These are phyloP conservation scores for Globodera rostochiensis DNA, from an alignment of 1,140 invertebrate genomes.

Conservation along the genomic window DNA sequence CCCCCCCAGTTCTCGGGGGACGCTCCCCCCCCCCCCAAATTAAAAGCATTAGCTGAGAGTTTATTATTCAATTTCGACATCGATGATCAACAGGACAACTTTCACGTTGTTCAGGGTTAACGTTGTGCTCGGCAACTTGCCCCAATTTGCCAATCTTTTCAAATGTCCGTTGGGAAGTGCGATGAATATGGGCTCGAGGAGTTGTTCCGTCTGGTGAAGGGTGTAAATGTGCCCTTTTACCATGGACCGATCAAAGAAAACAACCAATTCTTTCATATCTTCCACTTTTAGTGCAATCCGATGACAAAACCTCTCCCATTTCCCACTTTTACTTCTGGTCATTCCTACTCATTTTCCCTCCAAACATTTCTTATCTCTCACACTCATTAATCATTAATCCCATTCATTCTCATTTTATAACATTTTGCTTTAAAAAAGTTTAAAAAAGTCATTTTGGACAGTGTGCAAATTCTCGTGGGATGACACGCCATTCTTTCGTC, in stretches of 20 bases:
- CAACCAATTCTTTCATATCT: no score
- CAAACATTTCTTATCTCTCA: neutral
- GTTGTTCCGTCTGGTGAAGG: slow-evolving; percentile 40
- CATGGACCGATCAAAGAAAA: neutral
- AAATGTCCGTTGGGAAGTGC: slow-evolving; percentile 35
- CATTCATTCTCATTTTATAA: neutral
- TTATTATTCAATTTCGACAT: no score
- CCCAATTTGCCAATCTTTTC: slow-evolving; percentile 36
- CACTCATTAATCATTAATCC: neutral
- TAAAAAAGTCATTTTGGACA: neutral
- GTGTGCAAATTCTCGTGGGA: neutral
- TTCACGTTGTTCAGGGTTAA: slow-evolving; percentile 27
- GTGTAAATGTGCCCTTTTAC: neutral
- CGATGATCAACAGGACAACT: neutral
- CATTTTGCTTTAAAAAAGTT: no score
- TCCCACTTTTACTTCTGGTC: neutral
- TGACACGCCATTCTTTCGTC: neutral
- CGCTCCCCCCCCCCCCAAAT: no score
- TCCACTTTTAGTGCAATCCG: no score
- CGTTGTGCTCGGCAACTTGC: slow-evolving; percentile 41
- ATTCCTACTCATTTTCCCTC: neutral
- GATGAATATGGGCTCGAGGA: slow-evolving; percentile 39
- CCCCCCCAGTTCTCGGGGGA: no score
- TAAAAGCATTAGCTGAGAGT: no score
- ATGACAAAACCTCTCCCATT: neutral